Percentiles rank a stretch among this genome's conserved stretches.
Conservation (phyloP, 2,888 invertebrate genomes). For the Tinea trinotella region DNA sequence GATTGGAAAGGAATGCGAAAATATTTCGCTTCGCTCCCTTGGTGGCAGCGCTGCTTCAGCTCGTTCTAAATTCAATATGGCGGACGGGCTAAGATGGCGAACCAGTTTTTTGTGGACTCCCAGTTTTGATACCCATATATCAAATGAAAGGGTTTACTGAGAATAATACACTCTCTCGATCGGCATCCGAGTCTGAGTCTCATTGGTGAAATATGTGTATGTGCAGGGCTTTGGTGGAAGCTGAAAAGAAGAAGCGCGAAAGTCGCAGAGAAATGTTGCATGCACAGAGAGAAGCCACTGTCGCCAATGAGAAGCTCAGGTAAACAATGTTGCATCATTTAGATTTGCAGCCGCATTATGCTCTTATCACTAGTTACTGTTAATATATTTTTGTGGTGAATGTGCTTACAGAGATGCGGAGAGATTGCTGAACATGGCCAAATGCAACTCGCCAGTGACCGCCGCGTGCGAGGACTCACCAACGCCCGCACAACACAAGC, state of each 20-base stretch:
- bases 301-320: background rate
- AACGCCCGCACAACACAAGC: background rate
- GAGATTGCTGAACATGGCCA: background rate
- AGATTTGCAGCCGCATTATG: too few relatives aligned
- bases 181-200: background rate
- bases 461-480: background rate
- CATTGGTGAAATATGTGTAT: background rate
- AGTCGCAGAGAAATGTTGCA: background rate
- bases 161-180: background rate
- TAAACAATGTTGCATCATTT: too few relatives aligned
- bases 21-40: too few relatives aligned
- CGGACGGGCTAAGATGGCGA: too few relatives aligned
- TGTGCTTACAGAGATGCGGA: too few relatives aligned
- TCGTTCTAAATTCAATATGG: too few relatives aligned
- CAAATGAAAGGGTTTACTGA: background rate
- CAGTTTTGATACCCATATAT: background rate
- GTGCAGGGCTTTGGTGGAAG: constrained; percentile 50
- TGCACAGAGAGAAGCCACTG: background rate
- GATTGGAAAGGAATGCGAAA: too few relatives aligned
- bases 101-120: background rate
- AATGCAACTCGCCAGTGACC: background rate
- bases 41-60: too few relatives aligned
- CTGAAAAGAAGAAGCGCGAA: constrained; percentile 49
- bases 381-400: too few relatives aligned
- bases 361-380: too few relatives aligned